phyloP scores from a whole-genome alignment of 2,113 vertebrate genomes.

The Orcinus orca region DNA sequence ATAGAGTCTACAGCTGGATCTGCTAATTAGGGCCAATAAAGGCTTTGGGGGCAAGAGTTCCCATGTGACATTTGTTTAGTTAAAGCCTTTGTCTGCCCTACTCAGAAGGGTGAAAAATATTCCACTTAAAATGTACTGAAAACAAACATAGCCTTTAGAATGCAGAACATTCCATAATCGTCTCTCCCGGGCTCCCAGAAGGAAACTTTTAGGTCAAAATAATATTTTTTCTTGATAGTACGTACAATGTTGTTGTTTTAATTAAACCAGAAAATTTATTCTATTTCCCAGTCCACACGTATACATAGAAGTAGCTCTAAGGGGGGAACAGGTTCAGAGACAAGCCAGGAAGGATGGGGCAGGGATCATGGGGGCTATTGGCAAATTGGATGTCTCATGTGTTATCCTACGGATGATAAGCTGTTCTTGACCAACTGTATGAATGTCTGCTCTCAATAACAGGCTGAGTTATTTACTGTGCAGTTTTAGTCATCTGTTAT shows the following conservation, averaged over 20 bases:
- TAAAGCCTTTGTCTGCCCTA: slow-evolving; percentile 64
- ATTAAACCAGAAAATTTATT: slow-evolving; percentile 5
- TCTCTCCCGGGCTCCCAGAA: background rate
- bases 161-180: background rate
- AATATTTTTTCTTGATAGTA: slow-evolving; percentile 20
- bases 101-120: slow-evolving; percentile 65
- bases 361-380: background rate
- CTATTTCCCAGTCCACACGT: background rate
- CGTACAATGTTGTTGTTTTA: background rate
- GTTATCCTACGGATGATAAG: background rate
- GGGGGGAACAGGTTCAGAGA: background rate
- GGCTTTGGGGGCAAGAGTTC: slow-evolving; percentile 63
- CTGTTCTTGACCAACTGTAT: background rate
- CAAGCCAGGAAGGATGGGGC: background rate
- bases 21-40: slow-evolving; percentile 68
- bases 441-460: background rate
- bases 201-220: slow-evolving; percentile 2
- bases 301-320: background rate
- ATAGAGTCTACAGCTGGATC: slow-evolving; percentile 71
- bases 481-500: background rate
- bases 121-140: slow-evolving; percentile 55
- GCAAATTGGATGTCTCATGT: background rate
- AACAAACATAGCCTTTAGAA: slow-evolving; percentile 62
- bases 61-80: slow-evolving; percentile 68
- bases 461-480: background rate